Conservation (phyloP, 1,140 invertebrate genomes). For the Phortica variegata region DNA sequence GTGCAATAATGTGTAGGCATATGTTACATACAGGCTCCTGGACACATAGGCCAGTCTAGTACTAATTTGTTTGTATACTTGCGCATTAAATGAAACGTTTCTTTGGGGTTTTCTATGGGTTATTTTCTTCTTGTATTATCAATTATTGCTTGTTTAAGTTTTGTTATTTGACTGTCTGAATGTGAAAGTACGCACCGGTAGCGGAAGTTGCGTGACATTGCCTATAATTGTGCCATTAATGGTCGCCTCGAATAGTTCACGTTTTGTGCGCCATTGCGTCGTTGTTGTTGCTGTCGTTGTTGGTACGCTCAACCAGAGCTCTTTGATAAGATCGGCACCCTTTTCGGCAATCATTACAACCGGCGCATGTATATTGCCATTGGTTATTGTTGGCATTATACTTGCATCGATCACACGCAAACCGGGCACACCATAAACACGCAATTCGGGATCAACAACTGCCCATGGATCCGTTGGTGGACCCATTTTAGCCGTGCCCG, state of each 20-base stretch:
- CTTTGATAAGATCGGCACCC: constrained; percentile 82
- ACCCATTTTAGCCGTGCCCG: constrained; percentile 84
- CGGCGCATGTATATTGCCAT: constrained; percentile 83
- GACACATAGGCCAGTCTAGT: too few relatives aligned
- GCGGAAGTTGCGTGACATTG: constrained; percentile 28
- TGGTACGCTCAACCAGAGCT: constrained; percentile 62
- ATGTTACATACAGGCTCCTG: too few relatives aligned
- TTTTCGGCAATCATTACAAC: constrained; percentile 94
- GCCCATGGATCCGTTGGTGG: constrained; percentile 72
- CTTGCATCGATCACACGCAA: constrained; percentile 63
- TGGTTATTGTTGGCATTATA: constrained; percentile 66
- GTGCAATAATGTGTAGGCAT: too few relatives aligned
- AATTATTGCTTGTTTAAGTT: constrained; percentile 1
- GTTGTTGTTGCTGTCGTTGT: background rate
- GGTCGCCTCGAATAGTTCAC: background rate
- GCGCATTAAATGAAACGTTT: too few relatives aligned
- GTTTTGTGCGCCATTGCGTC: constrained; percentile 26
- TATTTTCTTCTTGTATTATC: background rate
- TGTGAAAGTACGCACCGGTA: constrained; percentile 35
- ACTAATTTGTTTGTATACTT: too few relatives aligned
- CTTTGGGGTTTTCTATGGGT: too few relatives aligned
- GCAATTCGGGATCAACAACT: constrained; percentile 77
- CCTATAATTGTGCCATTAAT: too few relatives aligned
- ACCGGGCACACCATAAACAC: constrained; percentile 74
- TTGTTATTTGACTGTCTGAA: background rate